Evolutionary conservation across 1,140 invertebrate species (phyloP).

Genomic region (Doryteuthis pealeii): DNA sequence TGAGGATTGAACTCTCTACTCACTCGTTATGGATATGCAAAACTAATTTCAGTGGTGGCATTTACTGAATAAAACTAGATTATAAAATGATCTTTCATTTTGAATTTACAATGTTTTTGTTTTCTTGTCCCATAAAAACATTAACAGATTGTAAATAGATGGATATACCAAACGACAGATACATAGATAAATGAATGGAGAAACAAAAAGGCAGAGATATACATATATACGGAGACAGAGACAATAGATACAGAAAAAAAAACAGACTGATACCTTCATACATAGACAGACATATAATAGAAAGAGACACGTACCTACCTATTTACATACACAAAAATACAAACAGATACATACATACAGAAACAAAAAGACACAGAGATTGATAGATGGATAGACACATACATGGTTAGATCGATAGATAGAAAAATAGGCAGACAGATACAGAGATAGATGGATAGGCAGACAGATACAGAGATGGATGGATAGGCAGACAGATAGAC

Average conservation of each 20-base stretch:
- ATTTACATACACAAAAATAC: background rate
- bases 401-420: background rate
- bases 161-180: background rate
- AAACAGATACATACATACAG: background rate
- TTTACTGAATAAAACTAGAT: too few relatives aligned
- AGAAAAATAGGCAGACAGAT: background rate
- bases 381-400: background rate
- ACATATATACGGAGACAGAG: background rate
- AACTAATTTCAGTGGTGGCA: too few relatives aligned
- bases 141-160: too few relatives aligned
- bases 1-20: too few relatives aligned
- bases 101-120: too few relatives aligned
- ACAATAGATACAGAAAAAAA: too few relatives aligned
- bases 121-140: too few relatives aligned
- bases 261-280: too few relatives aligned
- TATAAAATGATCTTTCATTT: too few relatives aligned
- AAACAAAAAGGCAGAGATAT: background rate
- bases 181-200: background rate
- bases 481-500: too few relatives aligned
- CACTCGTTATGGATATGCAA: too few relatives aligned
- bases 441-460: background rate
- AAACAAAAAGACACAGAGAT: background rate
- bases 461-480: background rate
- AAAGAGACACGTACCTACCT: background rate
- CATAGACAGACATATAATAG: too few relatives aligned